These are phyloP conservation scores for Perognathus longimembris DNA, from an alignment of 2,113 vertebrate genomes.

Conservation along the genomic window DNA sequence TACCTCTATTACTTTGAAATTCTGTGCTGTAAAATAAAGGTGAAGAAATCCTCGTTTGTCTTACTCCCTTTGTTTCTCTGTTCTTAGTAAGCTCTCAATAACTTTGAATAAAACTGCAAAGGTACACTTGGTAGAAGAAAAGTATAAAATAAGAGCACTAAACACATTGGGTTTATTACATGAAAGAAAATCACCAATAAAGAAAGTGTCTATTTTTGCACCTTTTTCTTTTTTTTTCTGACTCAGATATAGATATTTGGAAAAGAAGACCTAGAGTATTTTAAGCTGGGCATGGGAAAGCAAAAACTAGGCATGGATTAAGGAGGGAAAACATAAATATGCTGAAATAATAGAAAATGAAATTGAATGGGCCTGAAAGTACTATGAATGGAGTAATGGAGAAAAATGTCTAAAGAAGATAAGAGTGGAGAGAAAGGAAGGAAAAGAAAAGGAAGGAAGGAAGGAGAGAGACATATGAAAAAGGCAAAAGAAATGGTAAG, in stretches of 20 bases:
- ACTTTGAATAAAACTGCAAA: neutral
- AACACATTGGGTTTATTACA: no score
- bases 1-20: neutral
- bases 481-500: no score
- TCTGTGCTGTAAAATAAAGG: neutral
- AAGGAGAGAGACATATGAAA: neutral
- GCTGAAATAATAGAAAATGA: fast-evolving
- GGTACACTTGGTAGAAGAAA: neutral
- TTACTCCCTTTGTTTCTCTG: neutral
- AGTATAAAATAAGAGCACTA: no score
- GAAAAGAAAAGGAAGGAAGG: no score
- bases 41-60: neutral
- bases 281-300: neutral
- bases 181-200: no score
- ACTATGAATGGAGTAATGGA: neutral
- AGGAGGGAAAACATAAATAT: neutral
- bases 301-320: neutral
- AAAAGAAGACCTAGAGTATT: neutral
- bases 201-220: neutral
- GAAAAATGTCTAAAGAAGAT: fast-evolving
- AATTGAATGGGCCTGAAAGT: neutral
- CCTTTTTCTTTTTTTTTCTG: neutral
- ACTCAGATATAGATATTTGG: neutral
- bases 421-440: neutral
- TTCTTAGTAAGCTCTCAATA: neutral